These are phyloP conservation scores for Thera britannica DNA, from an alignment of 2,888 invertebrate species.

Conservation along the genomic window DNA sequence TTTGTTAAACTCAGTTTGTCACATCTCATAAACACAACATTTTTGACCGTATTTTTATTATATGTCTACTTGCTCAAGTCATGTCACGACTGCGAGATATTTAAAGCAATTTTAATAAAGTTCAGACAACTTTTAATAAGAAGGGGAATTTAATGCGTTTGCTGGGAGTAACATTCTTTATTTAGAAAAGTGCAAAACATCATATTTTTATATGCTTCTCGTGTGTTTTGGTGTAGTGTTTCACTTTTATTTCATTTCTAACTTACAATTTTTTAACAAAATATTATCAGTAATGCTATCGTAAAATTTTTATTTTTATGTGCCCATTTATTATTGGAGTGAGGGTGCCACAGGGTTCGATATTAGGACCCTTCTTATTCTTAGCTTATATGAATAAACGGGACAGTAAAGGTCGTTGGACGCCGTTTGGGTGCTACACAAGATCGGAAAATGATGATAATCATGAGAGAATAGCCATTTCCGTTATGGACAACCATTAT, in stretches of 20 bases:
- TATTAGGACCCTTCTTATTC: background rate
- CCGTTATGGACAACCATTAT: background rate
- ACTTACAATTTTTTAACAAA: no score
- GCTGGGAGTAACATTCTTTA: background rate
- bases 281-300: no score
- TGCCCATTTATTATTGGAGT: background rate
- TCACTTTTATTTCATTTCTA: background rate
- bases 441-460: background rate
- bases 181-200: slow-evolving; percentile 5
- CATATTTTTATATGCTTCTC: background rate
- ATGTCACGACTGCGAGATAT: slow-evolving; percentile 8
- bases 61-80: slow-evolving; percentile 5
- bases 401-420: no score
- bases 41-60: slow-evolving; percentile 5
- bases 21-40: background rate
- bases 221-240: background rate
- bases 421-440: no score
- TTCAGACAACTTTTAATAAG: slow-evolving; percentile 16
- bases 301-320: no score
- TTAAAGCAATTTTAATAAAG: slow-evolving; percentile 20
- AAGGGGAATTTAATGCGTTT: slow-evolving; percentile 14
- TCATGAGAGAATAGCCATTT: background rate
- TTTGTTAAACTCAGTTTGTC: background rate
- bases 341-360: background rate
- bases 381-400: background rate